Percentiles rank a stretch among this genome's conserved stretches.
These are phyloP conservation scores for Teleogryllus oceanicus DNA, from an alignment of 2,888 invertebrate genomes.

Conservation along the genomic window DNA sequence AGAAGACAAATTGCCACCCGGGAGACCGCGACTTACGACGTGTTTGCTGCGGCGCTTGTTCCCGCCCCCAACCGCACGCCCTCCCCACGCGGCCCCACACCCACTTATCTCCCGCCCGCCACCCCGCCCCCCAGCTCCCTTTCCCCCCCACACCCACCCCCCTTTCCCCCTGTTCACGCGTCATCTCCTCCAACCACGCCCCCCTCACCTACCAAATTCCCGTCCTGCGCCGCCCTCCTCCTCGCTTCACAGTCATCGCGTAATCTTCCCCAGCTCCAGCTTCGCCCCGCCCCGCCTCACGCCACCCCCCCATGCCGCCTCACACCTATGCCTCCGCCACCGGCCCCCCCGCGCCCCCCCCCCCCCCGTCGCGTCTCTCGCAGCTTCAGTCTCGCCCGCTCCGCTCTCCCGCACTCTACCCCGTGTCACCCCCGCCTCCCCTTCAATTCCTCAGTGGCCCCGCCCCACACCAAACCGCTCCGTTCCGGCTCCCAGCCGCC, in stretches of 20 bases:
- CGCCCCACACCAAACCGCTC: neutral
- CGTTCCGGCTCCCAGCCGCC: neutral
- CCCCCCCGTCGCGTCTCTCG: neutral
- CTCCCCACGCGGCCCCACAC: neutral
- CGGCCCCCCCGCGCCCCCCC: neutral
- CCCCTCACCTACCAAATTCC: too few species aligned
- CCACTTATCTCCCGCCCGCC: too few species aligned
- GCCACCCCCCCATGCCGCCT: too few species aligned
- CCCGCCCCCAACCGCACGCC: neutral
- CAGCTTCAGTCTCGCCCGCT: neutral
- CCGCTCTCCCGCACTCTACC: neutral
- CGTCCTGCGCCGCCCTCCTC: too few species aligned
- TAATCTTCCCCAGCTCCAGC: too few species aligned
- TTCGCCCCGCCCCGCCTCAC: too few species aligned
- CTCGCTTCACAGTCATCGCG: too few species aligned
- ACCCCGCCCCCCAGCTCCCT: too few species aligned
- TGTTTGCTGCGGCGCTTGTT: neutral
- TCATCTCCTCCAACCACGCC: too few species aligned
- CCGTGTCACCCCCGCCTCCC: neutral
- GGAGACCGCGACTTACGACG: constrained; percentile 1
- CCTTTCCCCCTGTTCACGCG: too few species aligned
- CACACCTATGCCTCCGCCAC: neutral
- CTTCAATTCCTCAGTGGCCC: neutral
- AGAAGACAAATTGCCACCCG: constrained; percentile 2
- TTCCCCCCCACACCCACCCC: too few species aligned